Conservation (phyloP, 2,797 vertebrate genomes). For the Spea hammondii region DNA sequence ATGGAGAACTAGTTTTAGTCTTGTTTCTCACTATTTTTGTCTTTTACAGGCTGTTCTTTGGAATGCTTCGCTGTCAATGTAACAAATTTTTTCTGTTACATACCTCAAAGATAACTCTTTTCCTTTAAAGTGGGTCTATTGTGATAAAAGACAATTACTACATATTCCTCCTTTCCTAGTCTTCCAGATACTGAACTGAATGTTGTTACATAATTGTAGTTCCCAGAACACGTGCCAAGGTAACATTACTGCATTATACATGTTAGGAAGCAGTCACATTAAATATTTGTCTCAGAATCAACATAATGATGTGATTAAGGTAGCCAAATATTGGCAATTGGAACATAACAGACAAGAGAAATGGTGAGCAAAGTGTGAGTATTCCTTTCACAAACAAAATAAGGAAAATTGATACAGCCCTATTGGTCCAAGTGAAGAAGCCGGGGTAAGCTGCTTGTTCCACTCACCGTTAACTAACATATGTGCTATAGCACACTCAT, state of each 20-base stretch:
- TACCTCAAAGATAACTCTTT: not conserved
- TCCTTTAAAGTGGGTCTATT: not conserved
- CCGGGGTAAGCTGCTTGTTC: too few relatives aligned
- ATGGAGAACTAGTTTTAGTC: not conserved
- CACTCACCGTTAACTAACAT: too few relatives aligned
- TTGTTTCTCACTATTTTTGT: not conserved
- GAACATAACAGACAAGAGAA: too few relatives aligned
- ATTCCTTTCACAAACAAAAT: too few relatives aligned
- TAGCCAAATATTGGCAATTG: too few relatives aligned
- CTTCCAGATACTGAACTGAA: not conserved
- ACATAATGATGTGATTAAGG: too few relatives aligned
- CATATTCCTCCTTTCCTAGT: not conserved
- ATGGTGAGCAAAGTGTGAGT: too few relatives aligned
- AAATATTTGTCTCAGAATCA: not conserved
- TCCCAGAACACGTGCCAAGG: not conserved
- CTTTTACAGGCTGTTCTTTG: not conserved
- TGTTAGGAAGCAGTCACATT: not conserved
- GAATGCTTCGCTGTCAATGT: not conserved
- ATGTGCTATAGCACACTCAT: too few relatives aligned
- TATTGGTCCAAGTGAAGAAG: too few relatives aligned
- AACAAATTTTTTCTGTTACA: not conserved
- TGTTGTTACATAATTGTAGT: constrained; percentile 1
- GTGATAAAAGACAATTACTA: not conserved
- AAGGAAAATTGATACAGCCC: too few relatives aligned
- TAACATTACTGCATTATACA: not conserved